A percentile compares a stretch with the other conserved stretches of the same genome.
Conservation (phyloP, 2,888 invertebrate species). For the Agriopis aurantiaria region DNA sequence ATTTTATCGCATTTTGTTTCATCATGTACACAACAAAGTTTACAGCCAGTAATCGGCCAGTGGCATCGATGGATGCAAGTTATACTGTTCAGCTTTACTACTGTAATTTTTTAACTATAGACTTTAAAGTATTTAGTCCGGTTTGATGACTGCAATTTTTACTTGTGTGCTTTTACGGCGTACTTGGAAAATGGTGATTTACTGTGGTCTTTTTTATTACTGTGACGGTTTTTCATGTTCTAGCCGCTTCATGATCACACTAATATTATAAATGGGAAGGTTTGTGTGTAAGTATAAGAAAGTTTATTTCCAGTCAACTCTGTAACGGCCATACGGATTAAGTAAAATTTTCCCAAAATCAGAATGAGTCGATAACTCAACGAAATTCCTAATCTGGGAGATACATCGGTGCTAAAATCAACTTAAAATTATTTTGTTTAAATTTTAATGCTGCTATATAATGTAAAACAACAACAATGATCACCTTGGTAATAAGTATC, state of each 20-base stretch:
- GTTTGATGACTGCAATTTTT: constrained; percentile 29
- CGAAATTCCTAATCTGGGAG: no score
- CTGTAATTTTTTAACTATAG: constrained; percentile 27
- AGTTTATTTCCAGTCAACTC: not conserved
- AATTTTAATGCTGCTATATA: no score
- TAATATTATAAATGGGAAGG: not conserved
- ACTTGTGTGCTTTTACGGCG: constrained; percentile 20
- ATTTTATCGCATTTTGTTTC: no score
- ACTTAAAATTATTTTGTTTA: no score
- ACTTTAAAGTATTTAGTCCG: constrained; percentile 13
- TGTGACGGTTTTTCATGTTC: constrained; percentile 9
- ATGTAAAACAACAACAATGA: no score
- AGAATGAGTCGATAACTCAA: no score
- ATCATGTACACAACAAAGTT: constrained; percentile 14
- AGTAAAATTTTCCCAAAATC: no score
- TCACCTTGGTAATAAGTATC: no score
- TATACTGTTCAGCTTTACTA: constrained; percentile 29
- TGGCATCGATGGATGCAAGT: constrained; percentile 25
- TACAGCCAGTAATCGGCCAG: constrained; percentile 32
- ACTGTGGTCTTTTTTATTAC: constrained; percentile 6
- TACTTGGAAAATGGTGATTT: constrained; percentile 14
- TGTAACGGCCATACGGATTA: no score
- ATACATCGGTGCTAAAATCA: no score
- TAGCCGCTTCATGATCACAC: not conserved
- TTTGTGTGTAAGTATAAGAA: not conserved